Percentiles rank a stretch among this genome's conserved stretches.
Evolutionary conservation across 2,797 vertebrate genomes (phyloP).

Genomic region (Dendrocincla tyrannina): DNA sequence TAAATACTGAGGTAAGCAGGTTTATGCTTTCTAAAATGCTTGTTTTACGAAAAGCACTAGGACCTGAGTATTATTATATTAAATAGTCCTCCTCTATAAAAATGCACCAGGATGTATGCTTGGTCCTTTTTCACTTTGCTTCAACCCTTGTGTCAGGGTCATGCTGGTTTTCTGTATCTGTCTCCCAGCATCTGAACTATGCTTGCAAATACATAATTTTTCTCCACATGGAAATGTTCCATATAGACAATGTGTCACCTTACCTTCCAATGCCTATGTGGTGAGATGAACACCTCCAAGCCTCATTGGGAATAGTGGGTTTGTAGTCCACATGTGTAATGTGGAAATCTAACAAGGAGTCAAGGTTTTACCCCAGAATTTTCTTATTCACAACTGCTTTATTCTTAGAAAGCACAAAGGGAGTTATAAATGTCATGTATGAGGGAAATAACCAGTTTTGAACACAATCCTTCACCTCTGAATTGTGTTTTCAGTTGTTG

Average conservation of each 20-base stretch:
- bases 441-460: neutral
- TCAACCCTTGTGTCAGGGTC: neutral
- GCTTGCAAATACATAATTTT: neutral
- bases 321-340: neutral
- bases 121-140: neutral
- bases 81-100: neutral
- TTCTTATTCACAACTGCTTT: neutral
- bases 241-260: neutral
- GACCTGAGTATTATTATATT: neutral
- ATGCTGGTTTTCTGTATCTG: neutral
- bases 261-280: fast-evolving
- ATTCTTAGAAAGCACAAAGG: neutral
- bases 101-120: neutral
- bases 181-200: neutral
- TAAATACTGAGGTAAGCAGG: neutral
- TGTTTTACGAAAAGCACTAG: neutral
- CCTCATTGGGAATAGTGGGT: neutral
- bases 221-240: fast-evolving
- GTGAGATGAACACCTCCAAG: neutral
- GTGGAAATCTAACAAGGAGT: neutral
- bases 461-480: neutral
- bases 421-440: neutral
- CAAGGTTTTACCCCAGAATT: neutral
- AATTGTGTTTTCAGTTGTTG: fast-evolving
- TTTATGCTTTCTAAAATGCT: neutral